These are phyloP conservation scores for Sebastes minor DNA, from an alignment of 2,797 vertebrate genomes.

Conservation along the genomic window DNA sequence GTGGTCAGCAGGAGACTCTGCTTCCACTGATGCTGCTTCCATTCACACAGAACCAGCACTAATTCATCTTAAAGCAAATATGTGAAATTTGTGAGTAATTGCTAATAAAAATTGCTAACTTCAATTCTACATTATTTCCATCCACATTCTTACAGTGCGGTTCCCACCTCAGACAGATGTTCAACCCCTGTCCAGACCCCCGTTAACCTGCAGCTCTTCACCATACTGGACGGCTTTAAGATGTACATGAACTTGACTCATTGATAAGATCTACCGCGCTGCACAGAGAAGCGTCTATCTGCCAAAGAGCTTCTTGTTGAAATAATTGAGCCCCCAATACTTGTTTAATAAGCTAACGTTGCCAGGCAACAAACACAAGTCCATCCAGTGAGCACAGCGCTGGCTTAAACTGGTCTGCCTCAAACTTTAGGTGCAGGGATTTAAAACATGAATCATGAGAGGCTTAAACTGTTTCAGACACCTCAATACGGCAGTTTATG, in stretches of 20 bases:
- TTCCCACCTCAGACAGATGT: neutral
- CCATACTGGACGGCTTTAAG: neutral
- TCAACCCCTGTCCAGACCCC: neutral
- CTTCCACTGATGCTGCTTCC: neutral
- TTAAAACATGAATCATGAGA: slow-evolving; percentile 40
- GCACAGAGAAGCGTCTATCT: slow-evolving; percentile 4
- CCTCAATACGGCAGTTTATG: slow-evolving; percentile 3
- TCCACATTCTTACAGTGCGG: neutral
- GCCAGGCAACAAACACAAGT: slow-evolving; percentile 61
- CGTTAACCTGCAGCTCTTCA: neutral
- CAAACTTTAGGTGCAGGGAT: slow-evolving; percentile 42
- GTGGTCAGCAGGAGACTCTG: neutral
- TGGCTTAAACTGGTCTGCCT: slow-evolving; percentile 41
- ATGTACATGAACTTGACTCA: slow-evolving; percentile 1
- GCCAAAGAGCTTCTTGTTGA: slow-evolving; percentile 15
- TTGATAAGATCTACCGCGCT: slow-evolving; percentile 6
- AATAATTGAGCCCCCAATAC: slow-evolving; percentile 39
- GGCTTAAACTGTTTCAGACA: slow-evolving; percentile 35
- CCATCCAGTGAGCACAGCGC: slow-evolving; percentile 28
- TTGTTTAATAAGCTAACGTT: slow-evolving; percentile 50
- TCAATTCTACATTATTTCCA: neutral
- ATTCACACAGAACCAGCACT: neutral
- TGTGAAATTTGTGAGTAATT: neutral
- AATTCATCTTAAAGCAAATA: neutral
- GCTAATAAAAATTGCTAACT: neutral